phyloP scores from a whole-genome alignment of 2,113 vertebrate genomes.

The Nanorana parkeri region DNA sequence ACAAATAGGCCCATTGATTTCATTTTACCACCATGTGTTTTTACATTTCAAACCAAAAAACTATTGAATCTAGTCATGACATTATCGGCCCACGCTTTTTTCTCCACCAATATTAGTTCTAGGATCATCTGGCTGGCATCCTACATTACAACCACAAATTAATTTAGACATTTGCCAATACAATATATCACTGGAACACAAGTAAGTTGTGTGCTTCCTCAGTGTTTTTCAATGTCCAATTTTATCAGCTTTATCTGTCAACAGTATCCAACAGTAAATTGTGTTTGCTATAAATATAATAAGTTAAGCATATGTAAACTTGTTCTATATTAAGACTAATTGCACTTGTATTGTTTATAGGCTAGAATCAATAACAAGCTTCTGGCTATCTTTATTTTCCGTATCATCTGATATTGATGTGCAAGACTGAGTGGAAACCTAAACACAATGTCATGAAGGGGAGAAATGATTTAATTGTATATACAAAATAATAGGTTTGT shows the following conservation, averaged over 20 bases:
- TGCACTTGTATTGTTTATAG: conserved; percentile 46
- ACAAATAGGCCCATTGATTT: no score
- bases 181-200: conserved; percentile 1
- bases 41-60: neutral
- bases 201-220: conserved; percentile 9
- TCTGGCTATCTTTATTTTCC: conserved; percentile 42
- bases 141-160: conserved; percentile 5
- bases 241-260: conserved; percentile 26
- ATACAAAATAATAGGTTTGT: neutral
- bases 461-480: conserved; percentile 25
- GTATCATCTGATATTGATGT: conserved; percentile 50
- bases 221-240: conserved; percentile 7
- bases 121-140: conserved; percentile 8
- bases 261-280: conserved; percentile 1
- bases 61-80: neutral
- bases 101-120: conserved; percentile 1
- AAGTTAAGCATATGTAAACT: conserved; percentile 35
- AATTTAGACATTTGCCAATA: conserved; percentile 24
- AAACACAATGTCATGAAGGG: conserved; percentile 37
- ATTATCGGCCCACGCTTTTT: conserved; percentile 10
- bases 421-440: conserved; percentile 26
- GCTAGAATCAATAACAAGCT: conserved; percentile 47
- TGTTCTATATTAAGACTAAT: conserved; percentile 45
- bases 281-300: conserved; percentile 44
- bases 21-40: neutral